A percentile compares a stretch with the other conserved stretches of the same genome.
phyloP scores from a whole-genome alignment of 1,140 invertebrate genomes.

The Cheumatopsyche charites region DNA sequence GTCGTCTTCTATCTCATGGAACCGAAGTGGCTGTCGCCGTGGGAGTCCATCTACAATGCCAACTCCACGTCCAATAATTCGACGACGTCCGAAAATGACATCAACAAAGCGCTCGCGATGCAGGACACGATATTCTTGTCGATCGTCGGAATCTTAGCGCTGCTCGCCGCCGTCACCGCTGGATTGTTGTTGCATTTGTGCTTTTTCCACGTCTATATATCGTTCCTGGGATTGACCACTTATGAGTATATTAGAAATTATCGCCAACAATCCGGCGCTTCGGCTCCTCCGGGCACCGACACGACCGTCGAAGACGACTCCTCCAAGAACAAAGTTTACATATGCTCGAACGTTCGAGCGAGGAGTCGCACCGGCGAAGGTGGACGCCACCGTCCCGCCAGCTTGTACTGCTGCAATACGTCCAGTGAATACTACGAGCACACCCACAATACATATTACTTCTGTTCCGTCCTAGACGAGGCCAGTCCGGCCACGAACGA shows the following conservation, averaged over 20 bases:
- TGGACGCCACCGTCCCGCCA: slow-evolving; percentile 52
- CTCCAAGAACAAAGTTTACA: slow-evolving; percentile 43
- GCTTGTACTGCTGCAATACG: slow-evolving; percentile 51
- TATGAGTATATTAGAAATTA: slow-evolving; percentile 78
- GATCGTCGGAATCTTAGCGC: slow-evolving; percentile 68
- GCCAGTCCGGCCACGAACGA: slow-evolving; percentile 50
- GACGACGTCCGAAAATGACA: slow-evolving; percentile 52
- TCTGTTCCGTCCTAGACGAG: slow-evolving; percentile 55
- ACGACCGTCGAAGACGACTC: slow-evolving; percentile 30
- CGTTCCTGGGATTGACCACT: slow-evolving; percentile 82
- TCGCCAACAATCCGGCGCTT: slow-evolving; percentile 39
- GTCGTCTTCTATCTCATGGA: slow-evolving; percentile 67
- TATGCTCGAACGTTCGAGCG: slow-evolving; percentile 41
- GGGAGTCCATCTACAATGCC: slow-evolving; percentile 56
- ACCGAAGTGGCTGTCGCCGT: slow-evolving; percentile 60
- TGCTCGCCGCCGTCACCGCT: slow-evolving; percentile 76
- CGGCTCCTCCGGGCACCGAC: slow-evolving; percentile 31
- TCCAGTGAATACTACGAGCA: slow-evolving; percentile 50
- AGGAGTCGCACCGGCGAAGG: slow-evolving; percentile 42
- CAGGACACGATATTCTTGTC: slow-evolving; percentile 67
- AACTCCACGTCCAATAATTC: slow-evolving; percentile 46
- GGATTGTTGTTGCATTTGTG: slow-evolving; percentile 85
- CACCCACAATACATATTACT: slow-evolving; percentile 53
- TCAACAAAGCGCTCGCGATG: slow-evolving; percentile 51
- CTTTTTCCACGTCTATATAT: slow-evolving; percentile 89